Percentiles rank a stretch among this genome's conserved stretches.
Evolutionary conservation across 2,797 vertebrate species (phyloP).

Genomic region (Erithacus rubecula): DNA sequence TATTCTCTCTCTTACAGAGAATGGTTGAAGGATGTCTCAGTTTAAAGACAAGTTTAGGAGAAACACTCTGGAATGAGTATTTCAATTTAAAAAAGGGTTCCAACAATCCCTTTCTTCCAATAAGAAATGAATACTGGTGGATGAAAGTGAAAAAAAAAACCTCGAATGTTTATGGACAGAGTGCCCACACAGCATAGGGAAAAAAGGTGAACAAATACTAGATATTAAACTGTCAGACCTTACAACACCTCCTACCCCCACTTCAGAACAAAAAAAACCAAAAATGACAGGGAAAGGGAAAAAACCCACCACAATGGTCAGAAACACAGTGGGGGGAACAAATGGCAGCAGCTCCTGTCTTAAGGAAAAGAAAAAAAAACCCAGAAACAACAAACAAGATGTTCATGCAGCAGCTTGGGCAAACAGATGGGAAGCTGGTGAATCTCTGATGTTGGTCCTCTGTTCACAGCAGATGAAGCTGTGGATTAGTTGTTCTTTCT

Average conservation of each 20-base stretch:
- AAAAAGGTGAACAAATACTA: background rate
- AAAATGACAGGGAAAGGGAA: background rate
- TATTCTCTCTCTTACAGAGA: background rate
- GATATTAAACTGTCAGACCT: background rate
- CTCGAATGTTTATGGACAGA: background rate
- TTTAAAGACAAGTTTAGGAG: background rate
- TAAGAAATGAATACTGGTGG: background rate
- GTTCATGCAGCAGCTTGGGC: background rate
- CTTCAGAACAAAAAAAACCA: background rate
- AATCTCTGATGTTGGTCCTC: background rate
- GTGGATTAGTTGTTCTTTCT: background rate
- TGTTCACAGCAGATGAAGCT: background rate
- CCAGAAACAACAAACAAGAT: background rate
- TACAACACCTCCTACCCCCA: rapidly evolving
- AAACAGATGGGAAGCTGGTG: background rate
- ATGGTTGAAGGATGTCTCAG: background rate
- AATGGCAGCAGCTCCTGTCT: background rate
- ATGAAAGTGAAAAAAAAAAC: background rate
- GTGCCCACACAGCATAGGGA: background rate
- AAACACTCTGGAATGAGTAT: background rate
- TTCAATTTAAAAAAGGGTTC: background rate
- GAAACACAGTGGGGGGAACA: background rate
- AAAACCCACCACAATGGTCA: too few species aligned
- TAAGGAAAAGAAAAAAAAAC: background rate
- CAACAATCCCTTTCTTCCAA: background rate